These are phyloP conservation scores for Synanthedon tipuliformis DNA, from an alignment of 2,888 invertebrate species.

Conservation along the genomic window DNA sequence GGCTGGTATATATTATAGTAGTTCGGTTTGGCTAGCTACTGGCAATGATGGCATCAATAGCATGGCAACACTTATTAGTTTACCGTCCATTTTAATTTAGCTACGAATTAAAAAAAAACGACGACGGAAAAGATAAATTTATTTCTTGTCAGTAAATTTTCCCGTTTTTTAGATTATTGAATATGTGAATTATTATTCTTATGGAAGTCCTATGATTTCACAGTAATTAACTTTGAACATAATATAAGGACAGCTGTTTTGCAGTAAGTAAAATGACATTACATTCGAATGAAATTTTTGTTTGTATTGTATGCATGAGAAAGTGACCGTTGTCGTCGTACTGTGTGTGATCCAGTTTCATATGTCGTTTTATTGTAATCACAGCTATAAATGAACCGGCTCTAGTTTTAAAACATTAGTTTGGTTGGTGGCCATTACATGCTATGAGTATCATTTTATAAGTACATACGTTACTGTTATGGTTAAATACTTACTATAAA, in stretches of 20 bases:
- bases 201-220: slow-evolving; percentile 31
- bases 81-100: slow-evolving; percentile 59
- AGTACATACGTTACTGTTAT: neutral
- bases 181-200: slow-evolving; percentile 41
- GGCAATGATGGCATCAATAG: no score
- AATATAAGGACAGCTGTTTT: slow-evolving; percentile 21
- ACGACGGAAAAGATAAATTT: slow-evolving; percentile 46
- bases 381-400: slow-evolving; percentile 50
- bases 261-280: slow-evolving; percentile 58
- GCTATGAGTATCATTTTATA: neutral
- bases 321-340: slow-evolving; percentile 57
- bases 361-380: slow-evolving; percentile 38
- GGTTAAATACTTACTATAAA: no score
- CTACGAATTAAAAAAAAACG: slow-evolving; percentile 55
- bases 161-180: slow-evolving; percentile 21
- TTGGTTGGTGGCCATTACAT: slow-evolving; percentile 30
- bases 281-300: slow-evolving; percentile 35
- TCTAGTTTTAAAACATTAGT: slow-evolving; percentile 41
- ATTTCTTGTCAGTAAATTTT: slow-evolving; percentile 38
- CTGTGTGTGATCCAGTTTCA: slow-evolving; percentile 48
- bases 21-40: slow-evolving; percentile 4
- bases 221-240: slow-evolving; percentile 19
- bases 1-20: no score
- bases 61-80: slow-evolving; percentile 29
- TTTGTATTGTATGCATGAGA: slow-evolving; percentile 39